Conservation (phyloP, 2,113 vertebrate genomes). For the Tylochromis polylepis region DNA sequence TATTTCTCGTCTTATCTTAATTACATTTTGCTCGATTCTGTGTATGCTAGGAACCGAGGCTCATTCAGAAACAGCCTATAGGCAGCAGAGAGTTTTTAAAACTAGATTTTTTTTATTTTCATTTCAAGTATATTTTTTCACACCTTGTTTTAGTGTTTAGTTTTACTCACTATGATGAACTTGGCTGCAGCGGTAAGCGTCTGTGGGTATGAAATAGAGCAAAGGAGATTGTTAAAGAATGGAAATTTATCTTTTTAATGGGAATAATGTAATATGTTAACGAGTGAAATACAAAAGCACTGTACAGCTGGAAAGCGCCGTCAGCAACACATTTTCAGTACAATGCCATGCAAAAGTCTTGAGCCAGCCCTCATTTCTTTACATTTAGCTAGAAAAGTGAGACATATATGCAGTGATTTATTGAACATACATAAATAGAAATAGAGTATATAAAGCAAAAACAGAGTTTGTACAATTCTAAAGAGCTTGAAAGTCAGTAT, state of each 20-base stretch:
- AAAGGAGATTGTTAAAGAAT: background rate
- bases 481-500: background rate
- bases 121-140: rapidly evolving
- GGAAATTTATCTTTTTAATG: background rate
- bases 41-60: background rate
- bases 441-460: background rate
- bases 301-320: background rate
- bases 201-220: background rate
- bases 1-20: rapidly evolving
- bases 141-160: background rate
- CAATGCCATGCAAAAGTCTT: background rate
- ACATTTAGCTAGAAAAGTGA: background rate
- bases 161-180: background rate
- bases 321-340: background rate
- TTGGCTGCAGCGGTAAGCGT: background rate
- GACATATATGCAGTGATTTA: background rate
- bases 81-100: background rate
- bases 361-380: background rate
- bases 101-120: background rate
- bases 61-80: background rate
- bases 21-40: background rate
- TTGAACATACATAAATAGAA: background rate
- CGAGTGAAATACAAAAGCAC: background rate
- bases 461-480: background rate
- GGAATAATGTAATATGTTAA: background rate